Base-by-base conservation (phyloP, 2,888 invertebrate species). In the Plagodis pulveraria region DNA sequence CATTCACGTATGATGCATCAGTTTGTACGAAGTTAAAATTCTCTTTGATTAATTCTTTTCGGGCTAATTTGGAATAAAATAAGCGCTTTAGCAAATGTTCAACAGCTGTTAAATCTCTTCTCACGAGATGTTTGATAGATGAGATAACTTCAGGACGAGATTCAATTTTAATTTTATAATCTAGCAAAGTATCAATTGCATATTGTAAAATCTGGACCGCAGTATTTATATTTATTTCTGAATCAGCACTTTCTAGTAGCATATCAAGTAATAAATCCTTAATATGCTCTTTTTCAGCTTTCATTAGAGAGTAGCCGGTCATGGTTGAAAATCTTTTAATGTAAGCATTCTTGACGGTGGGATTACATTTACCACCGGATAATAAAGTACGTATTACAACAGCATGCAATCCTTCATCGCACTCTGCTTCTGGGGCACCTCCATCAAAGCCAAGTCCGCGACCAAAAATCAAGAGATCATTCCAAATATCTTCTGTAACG, bases 391-490 rank as follows among this genome's bases (percentile, higher is more conserved):
- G 79, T 47, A 88, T 62, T 1, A 88, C 71, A 2, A 79, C 81
- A 0, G 83, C 80, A 47, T 88, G 87, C 12, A 88, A 62, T 1
- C 86, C 87, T 69, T 89, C 88, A 0, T 11, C 47, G 58, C 85
- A 89, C 0, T 72, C 58, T 0, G 73, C 77, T 33, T 80, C 75
- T 0, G 81, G 45, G 1, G 58, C 7, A 2, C 48, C 50, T 0
- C 88, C 89, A 54, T 86, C 82, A 5, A 88, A 69, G 2, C 87
- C 87, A 5, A 88, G 69, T 4, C 77, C 83, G 7, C 70, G 72
- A 0, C 76, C 81, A 49, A 84, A 85, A 6, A 73, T 63, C 9
- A 86, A 41, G n/a, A 88, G 49, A 32, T 69, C 35, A 6, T 69
- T 62, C 89, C 89, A 89, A 10, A 62, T 62, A 10, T 70, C 67